Conservation (phyloP, 2,113 vertebrate genomes). For the Corythoichthys haematopterus region DNA sequence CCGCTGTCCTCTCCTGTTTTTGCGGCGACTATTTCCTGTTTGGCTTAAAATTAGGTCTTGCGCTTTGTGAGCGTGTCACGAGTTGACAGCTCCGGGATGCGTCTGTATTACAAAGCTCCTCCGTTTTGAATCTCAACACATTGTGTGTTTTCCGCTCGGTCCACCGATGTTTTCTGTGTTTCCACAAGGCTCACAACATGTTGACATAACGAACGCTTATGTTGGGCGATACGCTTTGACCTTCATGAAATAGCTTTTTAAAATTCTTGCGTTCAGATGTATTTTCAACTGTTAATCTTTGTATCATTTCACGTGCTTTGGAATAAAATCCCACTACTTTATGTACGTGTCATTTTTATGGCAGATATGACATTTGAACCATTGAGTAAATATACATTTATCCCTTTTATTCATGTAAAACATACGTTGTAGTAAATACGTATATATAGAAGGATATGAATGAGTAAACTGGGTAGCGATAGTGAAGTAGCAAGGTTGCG, state of each 20-base stretch:
- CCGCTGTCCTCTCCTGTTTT: conserved; percentile 36
- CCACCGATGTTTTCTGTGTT: conserved; percentile 33
- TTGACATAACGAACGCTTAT: conserved; percentile 38
- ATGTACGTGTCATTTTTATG: too few species aligned
- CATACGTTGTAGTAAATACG: too few species aligned
- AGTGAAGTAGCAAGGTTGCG: too few species aligned
- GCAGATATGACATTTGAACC: too few species aligned
- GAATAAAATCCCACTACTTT: background rate
- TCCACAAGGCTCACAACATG: conserved; percentile 26
- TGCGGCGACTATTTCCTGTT: conserved; percentile 58
- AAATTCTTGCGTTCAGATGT: background rate
- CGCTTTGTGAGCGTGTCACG: conserved; percentile 43
- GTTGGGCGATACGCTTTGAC: conserved; percentile 21
- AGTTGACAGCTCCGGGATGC: conserved; percentile 48
- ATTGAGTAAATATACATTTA: too few species aligned
- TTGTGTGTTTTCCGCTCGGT: conserved; percentile 32
- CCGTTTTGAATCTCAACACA: conserved; percentile 32
- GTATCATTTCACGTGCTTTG: conserved; percentile 3
- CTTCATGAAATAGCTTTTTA: conserved; percentile 10
- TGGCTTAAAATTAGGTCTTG: conserved; percentile 56
- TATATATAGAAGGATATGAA: too few species aligned
- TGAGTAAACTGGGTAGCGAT: too few species aligned
- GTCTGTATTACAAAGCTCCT: conserved; percentile 37
- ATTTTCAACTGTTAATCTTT: conserved; percentile 14
- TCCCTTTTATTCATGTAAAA: too few species aligned